These are phyloP conservation scores for Acleris emargana DNA, from an alignment of 2,888 invertebrate genomes.

Conservation along the genomic window DNA sequence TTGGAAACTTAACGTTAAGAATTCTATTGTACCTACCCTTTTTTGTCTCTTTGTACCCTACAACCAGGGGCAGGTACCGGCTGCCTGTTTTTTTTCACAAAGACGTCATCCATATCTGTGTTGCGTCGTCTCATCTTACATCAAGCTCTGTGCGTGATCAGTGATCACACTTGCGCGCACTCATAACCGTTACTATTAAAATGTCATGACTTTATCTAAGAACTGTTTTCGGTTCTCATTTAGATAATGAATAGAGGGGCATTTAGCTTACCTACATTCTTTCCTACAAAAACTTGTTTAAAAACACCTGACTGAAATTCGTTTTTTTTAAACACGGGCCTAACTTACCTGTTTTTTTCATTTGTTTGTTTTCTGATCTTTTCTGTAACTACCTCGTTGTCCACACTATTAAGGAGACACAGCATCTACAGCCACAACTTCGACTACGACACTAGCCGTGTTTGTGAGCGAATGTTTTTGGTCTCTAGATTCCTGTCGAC, in stretches of 20 bases:
- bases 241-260: not conserved
- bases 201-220: not conserved
- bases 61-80: conserved; percentile 9
- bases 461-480: conserved; percentile 46
- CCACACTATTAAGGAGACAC: conserved; percentile 9
- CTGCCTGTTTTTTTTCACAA: conserved; percentile 7
- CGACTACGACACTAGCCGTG: conserved; percentile 34
- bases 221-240: not conserved
- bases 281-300: not conserved
- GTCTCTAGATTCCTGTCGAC: conserved; percentile 83
- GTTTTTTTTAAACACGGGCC: too few species aligned
- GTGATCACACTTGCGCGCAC: conserved; percentile 10
- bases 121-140: not conserved
- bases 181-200: conserved; percentile 6
- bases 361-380: not conserved
- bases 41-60: not conserved
- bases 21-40: not conserved
- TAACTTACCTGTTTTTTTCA: not conserved
- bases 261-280: not conserved
- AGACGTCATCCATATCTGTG: not conserved
- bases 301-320: not conserved
- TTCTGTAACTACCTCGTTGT: not conserved
- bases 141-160: conserved; percentile 10
- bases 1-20: not conserved
- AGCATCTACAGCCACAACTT: conserved; percentile 32